Base-by-base conservation (phyloP, 2,113 vertebrate species). In the Rhegmatorhina hoffmannsi region DNA sequence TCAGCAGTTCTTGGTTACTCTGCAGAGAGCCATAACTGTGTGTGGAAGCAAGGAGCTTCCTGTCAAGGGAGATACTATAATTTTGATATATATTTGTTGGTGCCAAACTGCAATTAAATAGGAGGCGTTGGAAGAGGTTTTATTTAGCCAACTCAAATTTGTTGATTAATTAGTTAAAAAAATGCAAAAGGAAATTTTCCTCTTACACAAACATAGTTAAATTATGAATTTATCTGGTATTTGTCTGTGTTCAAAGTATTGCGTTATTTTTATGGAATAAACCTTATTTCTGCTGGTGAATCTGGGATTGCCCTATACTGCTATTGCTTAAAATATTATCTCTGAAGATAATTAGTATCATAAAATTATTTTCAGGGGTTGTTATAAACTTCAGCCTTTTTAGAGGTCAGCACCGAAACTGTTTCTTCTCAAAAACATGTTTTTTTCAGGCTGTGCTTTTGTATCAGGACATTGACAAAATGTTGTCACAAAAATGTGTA, bases 1-100 rank as follows among this genome's bases (percentile, higher is more conserved):
- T 99, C 98, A 99, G 98, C 98, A 98, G 92, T 98, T 99, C 98
- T 98, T 96, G 97, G 98, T 97, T 97, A 95, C 97, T 99, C 98
- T 98, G 97, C 97, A 97, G 98, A 99, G 98, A 98, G 98, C 97
- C 97, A 97, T 98, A 98, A 99, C 97, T 95, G 97, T 97, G 97
- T 98, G 97, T 98, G 96, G 97, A 98, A 98, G 97, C 97, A 98
- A 97, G 96, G 97, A 96, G 97, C 97, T 97, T 98, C 97, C 98
- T 98, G 98, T 99, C 99, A 98, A 98, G 97, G 98, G 98, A 99
- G 98, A 98, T 98, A 98, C 97, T 98, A 98, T 98, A 97, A 98
- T 98, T 98, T 98, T 98, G 98, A 98, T 98, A 97, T 98, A 98
- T 98, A 98, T 98, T 98, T 98, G 97, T 98, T 98, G 98, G 98